Conservation (phyloP, 2,113 vertebrate genomes). For the Felis chaus region DNA sequence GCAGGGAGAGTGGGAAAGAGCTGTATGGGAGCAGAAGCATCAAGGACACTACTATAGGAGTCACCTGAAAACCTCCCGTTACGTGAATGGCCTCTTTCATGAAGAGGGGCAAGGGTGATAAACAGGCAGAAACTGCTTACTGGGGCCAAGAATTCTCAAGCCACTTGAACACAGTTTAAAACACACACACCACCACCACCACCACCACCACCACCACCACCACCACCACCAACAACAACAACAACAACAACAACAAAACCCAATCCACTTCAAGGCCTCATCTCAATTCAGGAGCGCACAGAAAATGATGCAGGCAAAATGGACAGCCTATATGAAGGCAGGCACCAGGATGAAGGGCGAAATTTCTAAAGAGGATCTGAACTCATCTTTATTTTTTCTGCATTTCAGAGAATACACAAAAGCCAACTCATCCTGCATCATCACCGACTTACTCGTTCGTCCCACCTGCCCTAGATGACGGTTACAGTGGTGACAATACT, state of each 20-base stretch:
- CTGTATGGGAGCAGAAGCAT: not conserved
- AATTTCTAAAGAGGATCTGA: not conserved
- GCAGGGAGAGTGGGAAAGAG: constrained; percentile 23
- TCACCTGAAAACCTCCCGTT: constrained; percentile 46
- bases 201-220: too few species aligned
- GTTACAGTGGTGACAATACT: not conserved
- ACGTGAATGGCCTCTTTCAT: constrained; percentile 9
- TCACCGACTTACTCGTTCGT: not conserved
- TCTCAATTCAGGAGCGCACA: not conserved
- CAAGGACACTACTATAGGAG: not conserved
- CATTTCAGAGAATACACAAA: not conserved
- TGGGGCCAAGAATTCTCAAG: constrained; percentile 51
- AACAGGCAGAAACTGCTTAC: constrained; percentile 30
- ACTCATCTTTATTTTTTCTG: not conserved
- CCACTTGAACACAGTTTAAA: constrained; percentile 42
- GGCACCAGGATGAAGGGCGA: not conserved
- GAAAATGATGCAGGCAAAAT: not conserved
- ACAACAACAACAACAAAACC: not conserved
- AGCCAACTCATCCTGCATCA: not conserved
- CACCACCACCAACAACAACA: too few species aligned
- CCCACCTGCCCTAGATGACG: not conserved
- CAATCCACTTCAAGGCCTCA: not conserved
- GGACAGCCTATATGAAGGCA: not conserved
- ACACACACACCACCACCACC: not conserved
- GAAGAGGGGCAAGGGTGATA: not conserved